phyloP scores from a whole-genome alignment of 1,140 invertebrate genomes.

The Physella acuta region DNA sequence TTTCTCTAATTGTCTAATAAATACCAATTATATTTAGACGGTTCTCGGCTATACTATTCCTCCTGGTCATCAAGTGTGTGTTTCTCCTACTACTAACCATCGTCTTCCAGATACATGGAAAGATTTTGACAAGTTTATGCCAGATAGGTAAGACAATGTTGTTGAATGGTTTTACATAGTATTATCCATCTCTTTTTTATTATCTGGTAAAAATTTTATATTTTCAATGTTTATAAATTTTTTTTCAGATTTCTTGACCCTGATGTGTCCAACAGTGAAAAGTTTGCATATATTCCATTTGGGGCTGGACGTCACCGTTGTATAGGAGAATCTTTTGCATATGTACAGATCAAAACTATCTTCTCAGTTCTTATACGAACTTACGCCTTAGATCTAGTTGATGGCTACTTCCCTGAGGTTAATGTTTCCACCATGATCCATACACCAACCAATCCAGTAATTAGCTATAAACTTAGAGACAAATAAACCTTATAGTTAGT shows the following conservation, averaged over 20 bases:
- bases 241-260: conserved; percentile 41
- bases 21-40: conserved; percentile 34
- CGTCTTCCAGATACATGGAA: conserved; percentile 43
- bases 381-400: conserved; percentile 44
- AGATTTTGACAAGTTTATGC: conserved; percentile 36
- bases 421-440: conserved; percentile 52
- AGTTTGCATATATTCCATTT: conserved; percentile 53
- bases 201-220: not conserved
- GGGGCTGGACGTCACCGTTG: conserved; percentile 53
- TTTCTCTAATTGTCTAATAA: too few species aligned
- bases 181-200: not conserved
- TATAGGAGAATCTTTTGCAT: conserved; percentile 56
- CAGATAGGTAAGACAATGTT: conserved; percentile 39
- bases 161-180: not conserved
- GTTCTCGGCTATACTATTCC: conserved; percentile 48
- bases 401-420: conserved; percentile 44
- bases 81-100: conserved; percentile 52
- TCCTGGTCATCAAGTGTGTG: conserved; percentile 52
- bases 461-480: conserved; percentile 34
- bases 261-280: conserved; percentile 41
- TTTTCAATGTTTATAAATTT: not conserved
- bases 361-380: conserved; percentile 41
- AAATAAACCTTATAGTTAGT: not conserved
- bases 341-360: conserved; percentile 53
- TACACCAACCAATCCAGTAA: conserved; percentile 45